These are phyloP conservation scores for Sitophilus oryzae DNA, from an alignment of 1,140 invertebrate species.

Conservation along the genomic window DNA sequence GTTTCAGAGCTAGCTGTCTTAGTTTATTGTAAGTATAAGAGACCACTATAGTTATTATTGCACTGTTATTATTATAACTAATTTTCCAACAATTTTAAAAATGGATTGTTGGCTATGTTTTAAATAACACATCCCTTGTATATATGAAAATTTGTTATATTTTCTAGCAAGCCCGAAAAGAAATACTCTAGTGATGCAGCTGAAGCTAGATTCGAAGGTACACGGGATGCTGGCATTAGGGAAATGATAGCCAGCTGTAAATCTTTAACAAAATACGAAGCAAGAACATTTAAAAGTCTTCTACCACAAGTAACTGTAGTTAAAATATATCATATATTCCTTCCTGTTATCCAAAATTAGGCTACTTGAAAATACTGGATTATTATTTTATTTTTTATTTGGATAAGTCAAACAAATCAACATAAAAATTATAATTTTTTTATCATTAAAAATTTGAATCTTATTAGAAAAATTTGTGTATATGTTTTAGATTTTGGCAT, in stretches of 20 bases:
- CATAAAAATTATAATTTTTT: background rate
- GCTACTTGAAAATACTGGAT: too few species aligned
- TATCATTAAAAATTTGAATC: too few species aligned
- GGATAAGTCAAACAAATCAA: background rate
- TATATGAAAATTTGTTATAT: too few species aligned
- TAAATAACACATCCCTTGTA: too few species aligned
- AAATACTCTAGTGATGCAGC: constrained; percentile 15
- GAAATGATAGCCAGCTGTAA: constrained; percentile 42
- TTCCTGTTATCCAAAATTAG: too few species aligned
- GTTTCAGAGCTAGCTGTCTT: constrained; percentile 29
- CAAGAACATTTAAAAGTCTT: constrained; percentile 35
- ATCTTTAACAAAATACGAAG: constrained; percentile 41
- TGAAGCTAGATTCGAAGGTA: constrained; percentile 25
- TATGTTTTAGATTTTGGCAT: constrained; percentile 47
- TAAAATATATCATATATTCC: too few species aligned
- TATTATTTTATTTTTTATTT: background rate
- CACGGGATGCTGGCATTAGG: constrained; percentile 39
- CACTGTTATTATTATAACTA: background rate
- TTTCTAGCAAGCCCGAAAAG: constrained; percentile 11
- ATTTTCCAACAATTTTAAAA: too few species aligned
- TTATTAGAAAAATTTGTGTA: too few species aligned
- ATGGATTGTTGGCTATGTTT: too few species aligned
- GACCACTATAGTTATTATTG: too few species aligned
- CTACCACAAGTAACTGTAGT: constrained; percentile 38
- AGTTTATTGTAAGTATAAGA: constrained; percentile 31